phyloP scores from a whole-genome alignment of 2,113 vertebrate species.

The Microcebus murinus region DNA sequence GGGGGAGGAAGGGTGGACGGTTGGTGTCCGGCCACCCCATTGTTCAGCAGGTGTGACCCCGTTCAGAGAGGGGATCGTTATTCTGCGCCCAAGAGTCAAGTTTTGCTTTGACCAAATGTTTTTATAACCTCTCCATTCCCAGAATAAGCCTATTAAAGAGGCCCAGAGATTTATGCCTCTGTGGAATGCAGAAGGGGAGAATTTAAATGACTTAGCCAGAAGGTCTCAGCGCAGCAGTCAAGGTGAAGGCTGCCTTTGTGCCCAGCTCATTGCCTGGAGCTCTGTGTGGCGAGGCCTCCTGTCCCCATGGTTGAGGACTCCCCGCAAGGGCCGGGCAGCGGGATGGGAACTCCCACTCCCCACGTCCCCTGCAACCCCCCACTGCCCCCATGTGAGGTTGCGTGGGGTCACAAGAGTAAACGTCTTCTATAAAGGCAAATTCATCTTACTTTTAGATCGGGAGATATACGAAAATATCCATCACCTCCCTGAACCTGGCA shows the following conservation, averaged over 20 bases:
- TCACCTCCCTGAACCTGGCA: not conserved
- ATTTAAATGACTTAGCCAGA: slow-evolving; percentile 6
- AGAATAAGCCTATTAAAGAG: not conserved
- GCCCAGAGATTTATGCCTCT: not conserved
- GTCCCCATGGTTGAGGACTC: not conserved
- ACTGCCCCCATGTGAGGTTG: not conserved
- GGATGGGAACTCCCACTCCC: not conserved
- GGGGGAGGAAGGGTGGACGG: not conserved
- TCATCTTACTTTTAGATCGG: not conserved
- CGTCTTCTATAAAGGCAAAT: not conserved
- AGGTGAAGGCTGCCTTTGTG: not conserved
- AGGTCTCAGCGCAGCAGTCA: not conserved
- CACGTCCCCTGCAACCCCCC: not conserved
- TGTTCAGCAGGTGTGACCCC: not conserved
- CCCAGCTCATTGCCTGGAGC: not conserved
- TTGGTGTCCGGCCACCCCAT: not conserved
- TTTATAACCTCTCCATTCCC: not conserved
- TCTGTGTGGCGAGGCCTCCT: not conserved
- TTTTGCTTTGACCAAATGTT: not conserved
- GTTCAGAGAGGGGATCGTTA: not conserved
- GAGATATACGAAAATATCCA: not conserved
- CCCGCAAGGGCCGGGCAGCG: not conserved
- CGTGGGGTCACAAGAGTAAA: not conserved
- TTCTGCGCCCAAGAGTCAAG: not conserved
- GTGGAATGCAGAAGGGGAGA: not conserved